Conservation (phyloP, 1,140 invertebrate genomes). For the Neodiprion virginianus region DNA sequence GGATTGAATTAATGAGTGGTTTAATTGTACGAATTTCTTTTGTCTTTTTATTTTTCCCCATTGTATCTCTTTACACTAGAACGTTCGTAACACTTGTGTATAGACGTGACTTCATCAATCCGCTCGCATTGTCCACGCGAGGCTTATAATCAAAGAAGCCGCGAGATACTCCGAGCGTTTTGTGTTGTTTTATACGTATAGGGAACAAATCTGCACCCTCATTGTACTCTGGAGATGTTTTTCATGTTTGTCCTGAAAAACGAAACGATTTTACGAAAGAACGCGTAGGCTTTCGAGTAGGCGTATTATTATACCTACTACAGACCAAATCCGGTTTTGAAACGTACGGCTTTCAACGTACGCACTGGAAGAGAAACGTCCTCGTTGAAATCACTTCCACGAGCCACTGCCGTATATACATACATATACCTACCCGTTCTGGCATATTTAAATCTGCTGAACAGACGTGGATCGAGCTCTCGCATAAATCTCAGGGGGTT, state of each 20-base stretch:
- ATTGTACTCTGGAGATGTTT: too few species aligned
- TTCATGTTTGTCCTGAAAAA: neutral
- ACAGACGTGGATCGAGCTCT: neutral
- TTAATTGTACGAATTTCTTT: too few species aligned
- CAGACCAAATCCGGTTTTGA: neutral
- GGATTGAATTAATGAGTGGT: too few species aligned
- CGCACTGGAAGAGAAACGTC: slow-evolving; percentile 4
- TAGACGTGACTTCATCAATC: too few species aligned
- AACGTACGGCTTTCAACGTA: neutral
- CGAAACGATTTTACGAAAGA: neutral
- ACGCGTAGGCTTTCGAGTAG: neutral
- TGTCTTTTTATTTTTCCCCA: too few species aligned
- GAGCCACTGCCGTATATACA: neutral
- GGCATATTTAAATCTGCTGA: slow-evolving; percentile 1
- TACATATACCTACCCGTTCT: neutral
- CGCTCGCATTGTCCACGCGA: too few species aligned
- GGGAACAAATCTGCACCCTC: too few species aligned
- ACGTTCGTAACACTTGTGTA: too few species aligned
- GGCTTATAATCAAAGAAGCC: too few species aligned
- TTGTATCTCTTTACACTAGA: too few species aligned
- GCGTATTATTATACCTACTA: neutral
- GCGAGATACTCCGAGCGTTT: too few species aligned
- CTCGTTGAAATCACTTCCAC: slow-evolving; percentile 2
- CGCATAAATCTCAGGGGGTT: slow-evolving; percentile 5
- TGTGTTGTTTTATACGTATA: too few species aligned